Evolutionary conservation across 2,113 vertebrate genomes (phyloP).

Genomic region (Dasyornis broadbenti): DNA sequence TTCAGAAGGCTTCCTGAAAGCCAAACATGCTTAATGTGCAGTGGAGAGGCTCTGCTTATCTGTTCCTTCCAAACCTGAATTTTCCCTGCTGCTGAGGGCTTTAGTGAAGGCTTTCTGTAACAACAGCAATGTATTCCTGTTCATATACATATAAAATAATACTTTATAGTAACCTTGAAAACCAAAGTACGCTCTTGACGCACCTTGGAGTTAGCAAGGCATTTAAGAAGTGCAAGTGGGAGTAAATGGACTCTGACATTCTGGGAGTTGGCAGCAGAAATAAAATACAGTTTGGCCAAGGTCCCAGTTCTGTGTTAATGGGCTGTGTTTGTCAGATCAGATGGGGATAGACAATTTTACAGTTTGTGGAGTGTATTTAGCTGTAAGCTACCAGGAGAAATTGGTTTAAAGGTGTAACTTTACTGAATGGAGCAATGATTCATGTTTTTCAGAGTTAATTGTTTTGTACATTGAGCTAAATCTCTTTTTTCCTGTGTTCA

Average conservation of each 20-base stretch:
- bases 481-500: constrained; percentile 21
- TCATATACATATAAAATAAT: background rate
- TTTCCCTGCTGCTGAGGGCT: background rate
- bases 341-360: background rate
- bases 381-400: background rate
- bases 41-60: background rate
- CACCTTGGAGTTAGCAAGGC: background rate
- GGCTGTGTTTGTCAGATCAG: background rate
- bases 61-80: background rate
- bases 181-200: background rate
- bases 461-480: background rate
- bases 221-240: background rate
- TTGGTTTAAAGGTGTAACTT: background rate
- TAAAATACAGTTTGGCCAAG: background rate
- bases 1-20: background rate
- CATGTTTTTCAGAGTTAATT: background rate
- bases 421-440: background rate
- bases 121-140: background rate
- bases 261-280: background rate
- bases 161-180: background rate
- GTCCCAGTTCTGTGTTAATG: background rate
- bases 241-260: background rate
- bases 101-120: background rate
- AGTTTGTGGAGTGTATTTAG: background rate
- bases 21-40: background rate